These are phyloP conservation scores for Berghia stephanieae DNA, from an alignment of 1,140 invertebrate genomes.

Conservation along the genomic window DNA sequence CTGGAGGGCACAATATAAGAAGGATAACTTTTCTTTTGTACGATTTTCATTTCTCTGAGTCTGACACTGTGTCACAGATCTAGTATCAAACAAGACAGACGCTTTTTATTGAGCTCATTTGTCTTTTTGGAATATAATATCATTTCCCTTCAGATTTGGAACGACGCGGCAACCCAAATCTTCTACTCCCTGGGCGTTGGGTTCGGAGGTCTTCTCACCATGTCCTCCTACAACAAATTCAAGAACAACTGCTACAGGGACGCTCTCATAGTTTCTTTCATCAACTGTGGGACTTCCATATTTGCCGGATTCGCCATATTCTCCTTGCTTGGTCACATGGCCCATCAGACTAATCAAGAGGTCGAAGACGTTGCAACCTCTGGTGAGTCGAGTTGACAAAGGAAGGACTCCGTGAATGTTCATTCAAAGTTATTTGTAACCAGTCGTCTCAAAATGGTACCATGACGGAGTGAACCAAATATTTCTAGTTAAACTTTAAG, in stretches of 20 bases:
- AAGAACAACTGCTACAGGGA: conserved; percentile 71
- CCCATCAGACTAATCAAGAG: conserved; percentile 40
- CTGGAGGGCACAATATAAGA: too few relatives aligned
- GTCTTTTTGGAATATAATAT: too few relatives aligned
- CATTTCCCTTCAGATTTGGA: conserved; percentile 90
- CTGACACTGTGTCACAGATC: too few relatives aligned
- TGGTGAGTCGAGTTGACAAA: conserved; percentile 36
- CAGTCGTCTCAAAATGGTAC: too few relatives aligned
- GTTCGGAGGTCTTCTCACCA: conserved; percentile 76
- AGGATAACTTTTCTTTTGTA: too few relatives aligned
- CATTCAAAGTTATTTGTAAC: neutral
- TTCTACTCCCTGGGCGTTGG: conserved; percentile 96
- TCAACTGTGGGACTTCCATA: conserved; percentile 95
- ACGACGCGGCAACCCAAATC: conserved; percentile 96
- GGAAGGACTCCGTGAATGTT: neutral
- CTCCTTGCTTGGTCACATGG: conserved; percentile 84
- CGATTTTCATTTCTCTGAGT: too few relatives aligned
- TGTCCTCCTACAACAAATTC: conserved; percentile 58
- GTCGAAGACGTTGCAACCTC: conserved; percentile 48
- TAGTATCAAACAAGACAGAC: too few relatives aligned
- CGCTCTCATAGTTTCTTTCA: conserved; percentile 91
- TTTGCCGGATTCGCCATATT: conserved; percentile 98
- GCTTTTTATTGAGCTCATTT: too few relatives aligned
- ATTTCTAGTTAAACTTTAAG: too few relatives aligned
- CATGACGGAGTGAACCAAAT: neutral